Evolutionary conservation across 2,797 vertebrate genomes (phyloP).

Genomic region (Sardinella longiceps): DNA sequence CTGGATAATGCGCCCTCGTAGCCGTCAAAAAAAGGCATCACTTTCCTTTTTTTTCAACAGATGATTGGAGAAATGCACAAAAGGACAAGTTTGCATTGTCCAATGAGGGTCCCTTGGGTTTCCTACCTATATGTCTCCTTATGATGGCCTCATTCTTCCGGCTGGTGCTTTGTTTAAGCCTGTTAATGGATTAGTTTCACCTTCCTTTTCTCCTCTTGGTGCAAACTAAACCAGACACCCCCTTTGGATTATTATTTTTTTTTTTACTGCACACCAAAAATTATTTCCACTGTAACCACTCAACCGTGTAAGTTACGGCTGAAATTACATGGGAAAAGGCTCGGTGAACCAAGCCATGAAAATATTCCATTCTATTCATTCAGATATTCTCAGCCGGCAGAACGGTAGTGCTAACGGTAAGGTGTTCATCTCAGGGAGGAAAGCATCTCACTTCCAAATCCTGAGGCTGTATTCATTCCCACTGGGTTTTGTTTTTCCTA

Average conservation of each 20-base stretch:
- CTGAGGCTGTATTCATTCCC: neutral
- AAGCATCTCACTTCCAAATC: slow-evolving; percentile 1
- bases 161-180: neutral
- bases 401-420: neutral
- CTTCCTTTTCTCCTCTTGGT: neutral
- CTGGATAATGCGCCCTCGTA: neutral
- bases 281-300: neutral
- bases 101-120: neutral
- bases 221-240: neutral
- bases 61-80: slow-evolving; percentile 1
- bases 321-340: neutral
- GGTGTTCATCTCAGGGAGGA: neutral
- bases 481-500: slow-evolving; percentile 6
- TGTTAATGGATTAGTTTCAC: neutral
- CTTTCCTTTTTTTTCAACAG: neutral
- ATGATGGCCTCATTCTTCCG: neutral
- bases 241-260: neutral
- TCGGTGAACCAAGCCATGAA: slow-evolving; percentile 1
- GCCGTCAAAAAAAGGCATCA: neutral
- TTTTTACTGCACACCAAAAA: neutral
- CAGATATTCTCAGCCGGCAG: neutral
- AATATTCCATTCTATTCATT: neutral
- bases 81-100: neutral
- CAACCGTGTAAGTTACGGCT: neutral
- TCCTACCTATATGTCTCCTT: neutral